A percentile compares a stretch with the other conserved stretches of the same genome.
Conservation (phyloP, 2,113 vertebrate genomes). For the Lichenostomus cassidix region DNA sequence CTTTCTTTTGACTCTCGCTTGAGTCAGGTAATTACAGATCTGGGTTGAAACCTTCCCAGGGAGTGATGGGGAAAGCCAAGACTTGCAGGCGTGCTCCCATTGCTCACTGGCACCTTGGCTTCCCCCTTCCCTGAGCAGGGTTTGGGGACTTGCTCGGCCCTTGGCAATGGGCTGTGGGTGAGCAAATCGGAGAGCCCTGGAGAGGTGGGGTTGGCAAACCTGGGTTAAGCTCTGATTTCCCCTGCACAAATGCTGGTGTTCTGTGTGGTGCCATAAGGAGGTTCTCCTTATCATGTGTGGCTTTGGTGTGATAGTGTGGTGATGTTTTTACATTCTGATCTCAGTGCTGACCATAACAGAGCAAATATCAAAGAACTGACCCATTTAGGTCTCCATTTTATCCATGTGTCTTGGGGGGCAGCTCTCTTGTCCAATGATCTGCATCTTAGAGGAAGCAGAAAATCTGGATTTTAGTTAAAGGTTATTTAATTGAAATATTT, state of each 20-base stretch:
- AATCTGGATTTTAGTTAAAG: neutral
- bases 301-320: neutral
- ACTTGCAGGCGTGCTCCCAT: neutral
- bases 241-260: neutral
- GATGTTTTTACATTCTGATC: neutral
- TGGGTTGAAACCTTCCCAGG: neutral
- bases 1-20: neutral
- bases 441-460: neutral
- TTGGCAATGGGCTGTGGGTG: fast-evolving
- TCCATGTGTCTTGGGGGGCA: neutral
- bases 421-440: neutral
- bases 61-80: neutral
- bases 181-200: neutral
- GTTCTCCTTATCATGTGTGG: neutral
- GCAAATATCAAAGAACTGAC: neutral
- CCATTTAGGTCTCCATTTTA: neutral
- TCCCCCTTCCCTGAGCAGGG: neutral
- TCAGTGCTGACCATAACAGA: neutral
- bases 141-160: neutral
- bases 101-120: neutral
- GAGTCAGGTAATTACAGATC: constrained; percentile 40
- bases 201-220: neutral
- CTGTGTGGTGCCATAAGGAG: neutral
- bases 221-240: neutral
- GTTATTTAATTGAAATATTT: neutral